These are phyloP conservation scores for Heteractis magnifica DNA, from an alignment of 92 coral and sea anemone genomes.

Conservation along the genomic window DNA sequence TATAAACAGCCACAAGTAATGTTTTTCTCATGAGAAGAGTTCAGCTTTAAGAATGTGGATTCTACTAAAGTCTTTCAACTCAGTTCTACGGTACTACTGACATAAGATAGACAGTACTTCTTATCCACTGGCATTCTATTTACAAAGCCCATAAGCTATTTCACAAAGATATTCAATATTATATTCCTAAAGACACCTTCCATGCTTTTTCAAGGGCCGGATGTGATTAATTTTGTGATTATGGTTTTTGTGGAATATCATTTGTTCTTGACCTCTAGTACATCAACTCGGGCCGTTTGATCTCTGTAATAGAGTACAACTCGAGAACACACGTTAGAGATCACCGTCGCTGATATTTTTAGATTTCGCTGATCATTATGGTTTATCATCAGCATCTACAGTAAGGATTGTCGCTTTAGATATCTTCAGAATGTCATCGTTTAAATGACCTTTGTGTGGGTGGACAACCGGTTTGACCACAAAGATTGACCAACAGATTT, in stretches of 20 bases:
- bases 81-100: not conserved
- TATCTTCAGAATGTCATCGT: constrained; percentile 9
- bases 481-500: not conserved
- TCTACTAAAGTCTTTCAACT: no score
- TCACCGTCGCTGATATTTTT: constrained; percentile 3
- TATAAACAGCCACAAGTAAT: no score
- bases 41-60: no score
- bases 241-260: not conserved
- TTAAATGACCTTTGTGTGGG: not conserved
- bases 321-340: not conserved
- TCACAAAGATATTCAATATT: constrained; percentile 4
- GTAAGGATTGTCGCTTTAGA: not conserved
- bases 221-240: constrained; percentile 14
- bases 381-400: constrained; percentile 4
- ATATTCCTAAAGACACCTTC: not conserved
- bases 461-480: not conserved
- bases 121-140: not conserved
- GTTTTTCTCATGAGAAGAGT: no score
- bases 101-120: not conserved
- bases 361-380: not conserved
- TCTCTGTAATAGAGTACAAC: not conserved
- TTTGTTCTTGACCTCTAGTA: not conserved
- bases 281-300: constrained; percentile 13
- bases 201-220: constrained; percentile 19
- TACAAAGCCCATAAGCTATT: constrained; percentile 1